Conservation (phyloP, 1,140 invertebrate species). For the Chironomus striatipennis region DNA sequence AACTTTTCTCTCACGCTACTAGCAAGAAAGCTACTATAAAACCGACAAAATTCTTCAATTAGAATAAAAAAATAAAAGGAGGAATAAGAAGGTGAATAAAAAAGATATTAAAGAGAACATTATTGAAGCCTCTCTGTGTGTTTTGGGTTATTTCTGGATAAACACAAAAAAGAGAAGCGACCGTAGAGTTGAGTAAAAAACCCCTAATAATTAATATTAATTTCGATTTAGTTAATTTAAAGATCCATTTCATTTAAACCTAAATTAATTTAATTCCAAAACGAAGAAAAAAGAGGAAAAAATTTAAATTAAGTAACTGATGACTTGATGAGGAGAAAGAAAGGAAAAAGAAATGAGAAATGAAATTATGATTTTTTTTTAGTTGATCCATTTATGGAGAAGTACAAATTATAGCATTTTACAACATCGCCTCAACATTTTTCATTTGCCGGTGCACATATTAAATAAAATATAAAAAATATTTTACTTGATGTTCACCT, state of each 20-base stretch:
- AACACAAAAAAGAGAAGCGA: neutral
- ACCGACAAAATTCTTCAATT: constrained; percentile 13
- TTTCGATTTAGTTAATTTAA: constrained; percentile 20
- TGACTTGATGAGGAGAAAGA: no score
- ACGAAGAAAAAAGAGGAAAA: no score
- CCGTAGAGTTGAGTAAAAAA: neutral
- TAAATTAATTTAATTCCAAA: no score
- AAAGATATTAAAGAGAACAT: constrained; percentile 10
- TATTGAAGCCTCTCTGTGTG: constrained; percentile 6
- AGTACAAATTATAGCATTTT: constrained; percentile 3
- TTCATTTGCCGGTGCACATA: neutral
- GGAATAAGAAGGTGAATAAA: constrained; percentile 19
- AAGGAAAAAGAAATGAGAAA: neutral
- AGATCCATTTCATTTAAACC: neutral
- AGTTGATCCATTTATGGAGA: neutral
- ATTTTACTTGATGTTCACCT: neutral
- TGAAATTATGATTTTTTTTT: neutral
- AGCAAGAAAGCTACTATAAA: neutral
- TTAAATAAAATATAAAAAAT: neutral
- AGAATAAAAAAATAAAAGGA: neutral
- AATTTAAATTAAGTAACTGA: no score
- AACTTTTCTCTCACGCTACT: neutral
- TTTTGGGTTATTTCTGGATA: neutral
- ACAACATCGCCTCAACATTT: neutral
- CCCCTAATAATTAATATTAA: constrained; percentile 17